Evolutionary conservation across 2,797 vertebrate genomes (phyloP).

Genomic region (Antrozous pallidus): DNA sequence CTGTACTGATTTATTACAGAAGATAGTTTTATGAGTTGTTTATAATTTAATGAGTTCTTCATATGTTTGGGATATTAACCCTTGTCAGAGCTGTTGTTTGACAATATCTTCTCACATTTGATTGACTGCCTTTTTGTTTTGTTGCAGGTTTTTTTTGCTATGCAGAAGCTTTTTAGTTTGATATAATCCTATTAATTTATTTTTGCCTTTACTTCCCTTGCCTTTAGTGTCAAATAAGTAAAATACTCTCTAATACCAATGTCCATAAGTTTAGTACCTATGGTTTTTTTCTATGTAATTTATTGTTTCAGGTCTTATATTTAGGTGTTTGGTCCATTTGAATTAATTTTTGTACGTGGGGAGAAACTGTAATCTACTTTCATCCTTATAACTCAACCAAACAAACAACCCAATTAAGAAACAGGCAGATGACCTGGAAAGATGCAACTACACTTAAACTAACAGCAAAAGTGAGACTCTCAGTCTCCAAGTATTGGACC

Average conservation of each 20-base stretch:
- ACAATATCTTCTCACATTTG: not conserved
- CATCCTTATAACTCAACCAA: not conserved
- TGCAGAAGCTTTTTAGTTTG: not conserved
- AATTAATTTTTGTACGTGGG: not conserved
- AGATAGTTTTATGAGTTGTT: not conserved
- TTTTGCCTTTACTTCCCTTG: not conserved
- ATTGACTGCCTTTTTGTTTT: not conserved
- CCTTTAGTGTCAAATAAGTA: not conserved
- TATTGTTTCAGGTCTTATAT: not conserved
- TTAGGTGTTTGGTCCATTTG: not conserved
- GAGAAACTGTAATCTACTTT: not conserved
- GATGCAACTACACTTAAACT: not conserved
- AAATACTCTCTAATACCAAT: not conserved
- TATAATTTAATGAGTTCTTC: not conserved
- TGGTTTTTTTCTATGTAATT: not conserved
- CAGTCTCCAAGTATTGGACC: not conserved
- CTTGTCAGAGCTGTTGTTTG: not conserved
- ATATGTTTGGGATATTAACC: not conserved
- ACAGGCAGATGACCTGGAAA: not conserved
- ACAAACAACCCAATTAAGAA: not conserved
- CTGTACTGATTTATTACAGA: constrained; percentile 9
- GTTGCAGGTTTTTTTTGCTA: not conserved
- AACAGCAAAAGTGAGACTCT: not conserved
- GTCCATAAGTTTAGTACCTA: not conserved
- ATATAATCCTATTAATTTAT: not conserved